phyloP scores from a whole-genome alignment of 2,797 vertebrate genomes.

The Hippopotamyrus pictus region DNA sequence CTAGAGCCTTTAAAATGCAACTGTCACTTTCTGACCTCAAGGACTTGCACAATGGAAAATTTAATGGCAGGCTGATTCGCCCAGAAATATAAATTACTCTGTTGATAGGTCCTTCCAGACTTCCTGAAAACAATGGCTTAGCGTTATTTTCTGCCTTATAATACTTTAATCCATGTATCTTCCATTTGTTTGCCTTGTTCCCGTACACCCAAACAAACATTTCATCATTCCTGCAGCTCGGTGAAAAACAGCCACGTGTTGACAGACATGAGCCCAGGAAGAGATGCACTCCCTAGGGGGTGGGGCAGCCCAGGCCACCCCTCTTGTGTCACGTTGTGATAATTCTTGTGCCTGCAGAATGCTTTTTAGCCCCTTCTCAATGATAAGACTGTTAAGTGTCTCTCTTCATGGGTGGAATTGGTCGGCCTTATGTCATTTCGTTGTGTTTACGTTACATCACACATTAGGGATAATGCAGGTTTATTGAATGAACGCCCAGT shows the following conservation, averaged over 20 bases:
- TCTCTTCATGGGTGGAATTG: background rate
- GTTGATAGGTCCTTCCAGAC: background rate
- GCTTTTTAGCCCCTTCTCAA: background rate
- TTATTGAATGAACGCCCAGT: background rate
- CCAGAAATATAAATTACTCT: background rate
- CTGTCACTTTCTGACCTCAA: background rate
- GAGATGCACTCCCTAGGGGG: background rate
- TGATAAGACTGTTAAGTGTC: background rate
- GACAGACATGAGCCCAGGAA: background rate
- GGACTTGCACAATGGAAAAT: background rate
- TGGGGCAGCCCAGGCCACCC: background rate
- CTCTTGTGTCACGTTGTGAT: background rate
- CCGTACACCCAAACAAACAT: background rate
- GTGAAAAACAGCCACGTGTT: conserved; percentile 1
- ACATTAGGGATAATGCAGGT: background rate
- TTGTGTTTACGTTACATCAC: background rate
- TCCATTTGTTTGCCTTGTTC: background rate
- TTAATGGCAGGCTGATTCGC: background rate
- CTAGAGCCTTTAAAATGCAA: background rate
- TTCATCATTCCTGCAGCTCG: background rate
- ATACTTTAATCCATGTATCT: conserved; percentile 10
- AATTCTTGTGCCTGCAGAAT: background rate
- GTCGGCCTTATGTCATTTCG: background rate
- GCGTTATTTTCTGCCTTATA: background rate
- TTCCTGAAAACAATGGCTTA: background rate